Evolutionary conservation across 2,888 invertebrate genomes (phyloP).

Genomic region (Chirona hameri): DNA sequence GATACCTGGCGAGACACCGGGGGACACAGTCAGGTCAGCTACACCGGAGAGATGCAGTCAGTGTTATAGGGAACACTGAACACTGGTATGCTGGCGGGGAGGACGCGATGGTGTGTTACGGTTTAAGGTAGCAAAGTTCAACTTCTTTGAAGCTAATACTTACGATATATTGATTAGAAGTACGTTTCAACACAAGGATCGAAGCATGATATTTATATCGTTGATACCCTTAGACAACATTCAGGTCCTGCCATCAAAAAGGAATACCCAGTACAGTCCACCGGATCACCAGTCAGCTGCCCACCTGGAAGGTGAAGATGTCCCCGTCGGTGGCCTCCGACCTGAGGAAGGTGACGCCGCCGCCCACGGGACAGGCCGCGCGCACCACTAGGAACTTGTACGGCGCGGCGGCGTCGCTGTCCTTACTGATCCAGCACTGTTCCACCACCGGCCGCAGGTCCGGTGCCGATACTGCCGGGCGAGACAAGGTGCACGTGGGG

Average conservation of each 20-base stretch:
- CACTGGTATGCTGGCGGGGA: no score
- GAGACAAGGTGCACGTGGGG: no score
- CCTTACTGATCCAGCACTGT: not conserved
- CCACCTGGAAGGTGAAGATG: conserved; percentile 2
- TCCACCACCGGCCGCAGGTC: not conserved
- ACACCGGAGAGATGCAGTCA: not conserved
- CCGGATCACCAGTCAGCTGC: not conserved
- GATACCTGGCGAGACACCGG: not conserved
- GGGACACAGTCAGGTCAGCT: not conserved
- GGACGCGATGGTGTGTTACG: no score
- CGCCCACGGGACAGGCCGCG: not conserved
- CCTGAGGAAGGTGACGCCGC: not conserved
- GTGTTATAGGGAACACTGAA: not conserved
- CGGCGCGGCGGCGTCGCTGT: not conserved
- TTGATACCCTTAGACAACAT: no score
- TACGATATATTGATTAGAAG: no score
- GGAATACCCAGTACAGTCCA: no score
- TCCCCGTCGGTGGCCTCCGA: not conserved
- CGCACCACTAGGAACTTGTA: conserved; percentile 1
- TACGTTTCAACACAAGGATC: no score
- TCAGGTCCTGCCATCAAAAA: no score
- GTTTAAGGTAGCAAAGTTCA: no score
- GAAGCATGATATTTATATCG: no score
- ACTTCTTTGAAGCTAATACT: no score
- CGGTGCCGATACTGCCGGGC: not conserved